Evolutionary conservation across 2,113 vertebrate species (phyloP), one percentile per base, ranked within the genome.

Genomic region (Thamnophis sirtalis): DNA sequence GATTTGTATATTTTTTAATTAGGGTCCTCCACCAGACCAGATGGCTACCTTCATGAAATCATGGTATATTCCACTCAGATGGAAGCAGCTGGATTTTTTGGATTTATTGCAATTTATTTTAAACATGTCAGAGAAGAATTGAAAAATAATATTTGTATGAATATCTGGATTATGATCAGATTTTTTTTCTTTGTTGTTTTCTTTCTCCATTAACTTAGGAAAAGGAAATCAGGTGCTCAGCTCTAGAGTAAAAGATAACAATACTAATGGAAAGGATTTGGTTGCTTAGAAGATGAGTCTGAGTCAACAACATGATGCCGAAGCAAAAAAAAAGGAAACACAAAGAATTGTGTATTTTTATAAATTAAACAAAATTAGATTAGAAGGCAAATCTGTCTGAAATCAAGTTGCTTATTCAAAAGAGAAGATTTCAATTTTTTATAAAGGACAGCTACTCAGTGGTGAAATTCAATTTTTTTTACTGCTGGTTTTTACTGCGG

Each of bases 1-100:
- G 95, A 97, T 97, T 94, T 94, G 93, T 95, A 96, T 96, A 96
- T 95, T 95, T 94, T 95, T 97, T 97, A 96, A 97, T 97, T 97
- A 96, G 93, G 90, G 95, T 95, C 97, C 96, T 94, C 93, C 88
- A 93, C 93, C 91, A 56, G 73, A 96, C 56, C 97, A 98, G 97
- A 97, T 97, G 95, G 96, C 86, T 95, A 86, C 96, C 94, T 96
- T 96, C 95, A 96, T 96, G 96, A 95, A 96, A 96, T 96, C 95
- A 96, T 93, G 92, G 96, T 95, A 96, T 96, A 95, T 94, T 95
- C 84, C 28, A 94, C 87, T 33, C 87, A 96, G 96, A 96, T 93
- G 54, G 93, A 96, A 97, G 94, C 96, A 97, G 95, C 95, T 97
- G 97, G 38, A 26, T 94, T 95, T 95, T 96, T 90, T 90, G 56